Evolutionary conservation across 2,113 vertebrate genomes (phyloP).

Genomic region (Larimichthys polyactis): DNA sequence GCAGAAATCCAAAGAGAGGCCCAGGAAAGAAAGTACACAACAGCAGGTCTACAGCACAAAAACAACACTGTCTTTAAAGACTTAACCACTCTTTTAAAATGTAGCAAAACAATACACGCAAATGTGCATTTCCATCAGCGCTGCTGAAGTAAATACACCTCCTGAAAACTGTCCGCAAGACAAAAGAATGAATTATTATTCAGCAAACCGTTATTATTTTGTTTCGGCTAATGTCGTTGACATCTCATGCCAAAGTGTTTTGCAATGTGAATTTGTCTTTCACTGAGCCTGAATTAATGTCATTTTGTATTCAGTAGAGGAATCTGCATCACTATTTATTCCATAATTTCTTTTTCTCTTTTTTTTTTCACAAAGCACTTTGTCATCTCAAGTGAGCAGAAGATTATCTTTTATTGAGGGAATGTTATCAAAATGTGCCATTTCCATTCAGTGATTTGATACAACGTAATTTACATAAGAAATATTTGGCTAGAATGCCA

Average conservation of each 20-base stretch:
- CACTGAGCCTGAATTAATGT: constrained; percentile 13
- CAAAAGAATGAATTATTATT: constrained; percentile 28
- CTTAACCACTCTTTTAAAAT: neutral
- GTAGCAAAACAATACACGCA: constrained; percentile 1
- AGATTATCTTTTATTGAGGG: constrained; percentile 36
- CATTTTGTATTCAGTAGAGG: constrained; percentile 50
- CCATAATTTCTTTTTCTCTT: constrained; percentile 25
- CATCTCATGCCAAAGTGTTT: constrained; percentile 19
- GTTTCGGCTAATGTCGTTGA: constrained; percentile 13
- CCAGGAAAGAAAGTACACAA: neutral
- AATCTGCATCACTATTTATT: constrained; percentile 42
- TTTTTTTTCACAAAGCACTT: constrained; percentile 25
- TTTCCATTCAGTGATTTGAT: constrained; percentile 43
- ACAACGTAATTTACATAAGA: constrained; percentile 35
- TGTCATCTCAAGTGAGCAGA: constrained; percentile 38
- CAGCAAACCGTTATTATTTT: constrained; percentile 1
- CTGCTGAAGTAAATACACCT: constrained; percentile 1
- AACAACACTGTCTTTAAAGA: neutral
- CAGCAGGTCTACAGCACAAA: neutral
- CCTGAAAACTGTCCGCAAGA: neutral
- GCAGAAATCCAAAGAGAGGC: constrained; percentile 14
- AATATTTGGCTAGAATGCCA: constrained; percentile 24
- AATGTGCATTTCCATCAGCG: neutral
- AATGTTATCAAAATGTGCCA: constrained; percentile 19
- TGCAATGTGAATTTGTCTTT: constrained; percentile 42